Percentiles rank a stretch among this genome's conserved stretches.
Evolutionary conservation across 2,888 invertebrate genomes (phyloP).

Genomic region (Melieria crassipennis): DNA sequence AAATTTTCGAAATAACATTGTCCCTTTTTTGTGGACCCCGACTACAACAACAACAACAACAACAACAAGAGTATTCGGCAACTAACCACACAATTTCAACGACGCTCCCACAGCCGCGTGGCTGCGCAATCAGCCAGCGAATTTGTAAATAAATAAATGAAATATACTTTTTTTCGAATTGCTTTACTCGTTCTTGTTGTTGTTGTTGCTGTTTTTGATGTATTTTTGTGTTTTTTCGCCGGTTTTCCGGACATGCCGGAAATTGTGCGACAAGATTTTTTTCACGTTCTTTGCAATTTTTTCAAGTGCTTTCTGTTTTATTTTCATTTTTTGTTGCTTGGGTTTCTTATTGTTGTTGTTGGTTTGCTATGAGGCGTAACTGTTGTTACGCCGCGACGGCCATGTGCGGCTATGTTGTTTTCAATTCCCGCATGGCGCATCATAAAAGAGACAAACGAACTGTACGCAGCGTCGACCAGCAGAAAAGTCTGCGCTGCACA

Average conservation of each 20-base stretch:
- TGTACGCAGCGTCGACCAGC: neutral
- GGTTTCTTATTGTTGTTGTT: neutral
- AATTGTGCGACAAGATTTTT: too few species aligned
- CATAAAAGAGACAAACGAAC: neutral
- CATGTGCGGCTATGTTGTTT: neutral
- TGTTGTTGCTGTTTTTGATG: neutral
- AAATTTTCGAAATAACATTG: too few species aligned
- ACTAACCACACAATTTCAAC: too few species aligned
- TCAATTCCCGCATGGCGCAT: neutral
- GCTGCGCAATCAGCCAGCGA: neutral
- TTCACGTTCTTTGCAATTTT: too few species aligned
- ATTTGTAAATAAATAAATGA: conserved; percentile 17
- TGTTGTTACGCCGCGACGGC: too few species aligned
- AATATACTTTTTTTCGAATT: neutral
- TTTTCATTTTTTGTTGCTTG: too few species aligned
- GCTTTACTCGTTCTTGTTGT: conserved; percentile 2
- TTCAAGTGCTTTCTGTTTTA: too few species aligned
- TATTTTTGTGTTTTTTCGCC: too few species aligned
- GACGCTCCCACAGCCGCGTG: too few species aligned
- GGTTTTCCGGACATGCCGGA: too few species aligned
- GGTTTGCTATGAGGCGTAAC: too few species aligned
- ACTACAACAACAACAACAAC: conserved; percentile 6
- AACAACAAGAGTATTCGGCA: neutral
- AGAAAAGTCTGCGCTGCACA: neutral
- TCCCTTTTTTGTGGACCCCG: too few species aligned